phyloP scores from a whole-genome alignment of 1,140 invertebrate genomes.

The Diorhabda carinulata region DNA sequence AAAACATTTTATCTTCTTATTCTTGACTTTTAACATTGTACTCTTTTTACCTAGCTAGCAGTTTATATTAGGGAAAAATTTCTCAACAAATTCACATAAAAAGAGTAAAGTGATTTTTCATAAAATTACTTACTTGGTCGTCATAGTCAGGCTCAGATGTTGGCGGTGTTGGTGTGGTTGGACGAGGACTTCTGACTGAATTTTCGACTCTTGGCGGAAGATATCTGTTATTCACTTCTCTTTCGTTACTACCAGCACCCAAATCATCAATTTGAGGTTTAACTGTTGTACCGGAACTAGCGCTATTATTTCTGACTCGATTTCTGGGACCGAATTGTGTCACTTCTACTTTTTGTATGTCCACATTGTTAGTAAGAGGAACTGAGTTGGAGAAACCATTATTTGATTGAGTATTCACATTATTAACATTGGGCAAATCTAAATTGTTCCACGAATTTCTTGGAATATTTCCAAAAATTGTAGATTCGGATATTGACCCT shows the following conservation, averaged over 20 bases:
- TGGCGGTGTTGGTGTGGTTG: neutral
- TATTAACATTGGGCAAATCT: neutral
- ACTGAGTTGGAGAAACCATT: neutral
- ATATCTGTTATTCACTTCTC: conserved; percentile 3
- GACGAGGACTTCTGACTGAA: neutral
- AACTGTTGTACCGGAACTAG: neutral
- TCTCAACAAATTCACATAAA: too few species aligned
- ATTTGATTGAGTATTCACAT: neutral
- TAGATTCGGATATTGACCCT: neutral
- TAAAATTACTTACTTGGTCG: neutral
- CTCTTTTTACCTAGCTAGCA: too few species aligned
- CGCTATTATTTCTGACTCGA: neutral
- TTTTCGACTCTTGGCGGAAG: conserved; percentile 2
- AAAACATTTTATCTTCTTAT: too few species aligned
- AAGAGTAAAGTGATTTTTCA: neutral
- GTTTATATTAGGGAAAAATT: too few species aligned
- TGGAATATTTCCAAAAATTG: conserved; percentile 1
- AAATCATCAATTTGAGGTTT: conserved; percentile 6
- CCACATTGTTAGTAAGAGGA: neutral
- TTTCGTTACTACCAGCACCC: neutral
- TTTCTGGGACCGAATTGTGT: neutral
- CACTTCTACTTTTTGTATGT: conserved; percentile 13
- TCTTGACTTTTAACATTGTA: too few species aligned
- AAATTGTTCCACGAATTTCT: neutral
- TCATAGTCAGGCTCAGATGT: neutral